phyloP scores from a whole-genome alignment of 2,888 invertebrate genomes.

The Polydrusus cervinus region DNA sequence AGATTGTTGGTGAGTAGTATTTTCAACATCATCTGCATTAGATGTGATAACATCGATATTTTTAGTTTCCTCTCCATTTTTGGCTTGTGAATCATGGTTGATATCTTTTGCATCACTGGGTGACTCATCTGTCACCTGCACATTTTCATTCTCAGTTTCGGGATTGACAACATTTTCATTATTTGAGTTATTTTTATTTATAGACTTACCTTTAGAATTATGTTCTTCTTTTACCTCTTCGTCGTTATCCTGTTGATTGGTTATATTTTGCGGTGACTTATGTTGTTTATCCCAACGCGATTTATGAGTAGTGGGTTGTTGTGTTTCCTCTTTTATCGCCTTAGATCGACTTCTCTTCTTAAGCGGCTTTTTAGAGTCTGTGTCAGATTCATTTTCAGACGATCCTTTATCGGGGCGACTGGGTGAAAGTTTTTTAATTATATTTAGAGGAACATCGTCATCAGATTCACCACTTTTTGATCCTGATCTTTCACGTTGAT shows the following conservation, averaged over 20 bases:
- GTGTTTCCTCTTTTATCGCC: slow-evolving; percentile 11
- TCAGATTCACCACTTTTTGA: slow-evolving; percentile 61
- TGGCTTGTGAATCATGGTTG: slow-evolving; percentile 28
- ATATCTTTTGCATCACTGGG: slow-evolving; percentile 56
- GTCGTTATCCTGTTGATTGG: slow-evolving; percentile 53
- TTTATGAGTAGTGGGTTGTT: not conserved
- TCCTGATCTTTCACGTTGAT: slow-evolving; percentile 34
- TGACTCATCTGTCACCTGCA: slow-evolving; percentile 70
- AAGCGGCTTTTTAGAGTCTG: slow-evolving; percentile 48
- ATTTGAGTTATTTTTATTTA: slow-evolving; percentile 70
- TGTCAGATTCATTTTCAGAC: slow-evolving; percentile 50
- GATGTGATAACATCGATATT: slow-evolving; percentile 32
- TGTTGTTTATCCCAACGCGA: slow-evolving; percentile 40
- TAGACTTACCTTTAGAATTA: slow-evolving; percentile 71
- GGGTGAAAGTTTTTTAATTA: slow-evolving; percentile 30
- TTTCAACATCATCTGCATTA: slow-evolving; percentile 40
- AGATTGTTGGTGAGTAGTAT: slow-evolving; percentile 27
- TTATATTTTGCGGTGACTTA: slow-evolving; percentile 46
- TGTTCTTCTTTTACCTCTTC: slow-evolving; percentile 65
- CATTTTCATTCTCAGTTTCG: slow-evolving; percentile 69
- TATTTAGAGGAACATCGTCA: slow-evolving; percentile 53
- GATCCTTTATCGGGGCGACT: slow-evolving; percentile 35
- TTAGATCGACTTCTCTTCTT: slow-evolving; percentile 48
- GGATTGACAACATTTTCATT: slow-evolving; percentile 64
- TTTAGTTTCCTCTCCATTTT: slow-evolving; percentile 39